A percentile compares a stretch with the other conserved stretches of the same genome.
Evolutionary conservation across 2,888 invertebrate species (phyloP).

Genomic region (Andrena trimmerana): DNA sequence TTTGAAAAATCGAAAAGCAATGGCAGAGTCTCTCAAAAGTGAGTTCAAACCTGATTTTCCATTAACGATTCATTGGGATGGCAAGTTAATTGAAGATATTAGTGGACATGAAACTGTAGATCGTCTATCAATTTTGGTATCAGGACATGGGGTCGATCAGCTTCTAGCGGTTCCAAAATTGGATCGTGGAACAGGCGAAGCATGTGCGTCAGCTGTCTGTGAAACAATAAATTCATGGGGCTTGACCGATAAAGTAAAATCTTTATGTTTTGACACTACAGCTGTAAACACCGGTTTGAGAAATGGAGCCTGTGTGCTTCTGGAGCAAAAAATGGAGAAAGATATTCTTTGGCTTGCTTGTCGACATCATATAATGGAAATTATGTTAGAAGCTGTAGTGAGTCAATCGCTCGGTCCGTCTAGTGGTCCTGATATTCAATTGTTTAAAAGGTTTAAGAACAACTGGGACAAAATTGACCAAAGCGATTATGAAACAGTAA

Average conservation of each 20-base stretch:
- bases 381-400: not conserved
- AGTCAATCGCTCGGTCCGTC: not conserved
- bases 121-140: too few species aligned
- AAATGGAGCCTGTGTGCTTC: not conserved
- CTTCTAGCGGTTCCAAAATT: too few species aligned
- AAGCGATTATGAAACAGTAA: not conserved
- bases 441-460: not conserved
- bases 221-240: too few species aligned
- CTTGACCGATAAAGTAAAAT: too few species aligned
- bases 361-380: slow-evolving; percentile 9
- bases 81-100: too few species aligned
- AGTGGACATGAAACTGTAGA: too few species aligned
- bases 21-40: not conserved
- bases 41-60: slow-evolving; percentile 3
- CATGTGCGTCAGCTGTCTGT: too few species aligned
- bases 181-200: too few species aligned
- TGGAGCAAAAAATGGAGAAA: not conserved
- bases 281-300: too few species aligned
- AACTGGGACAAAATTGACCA: not conserved
- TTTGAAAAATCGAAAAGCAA: slow-evolving; percentile 1
- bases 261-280: too few species aligned
- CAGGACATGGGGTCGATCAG: too few species aligned
- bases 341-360: slow-evolving; percentile 6
- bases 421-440: not conserved
- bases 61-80: too few species aligned